These are phyloP conservation scores for Campoletis raptor DNA, from an alignment of 2,888 invertebrate genomes.

Conservation along the genomic window DNA sequence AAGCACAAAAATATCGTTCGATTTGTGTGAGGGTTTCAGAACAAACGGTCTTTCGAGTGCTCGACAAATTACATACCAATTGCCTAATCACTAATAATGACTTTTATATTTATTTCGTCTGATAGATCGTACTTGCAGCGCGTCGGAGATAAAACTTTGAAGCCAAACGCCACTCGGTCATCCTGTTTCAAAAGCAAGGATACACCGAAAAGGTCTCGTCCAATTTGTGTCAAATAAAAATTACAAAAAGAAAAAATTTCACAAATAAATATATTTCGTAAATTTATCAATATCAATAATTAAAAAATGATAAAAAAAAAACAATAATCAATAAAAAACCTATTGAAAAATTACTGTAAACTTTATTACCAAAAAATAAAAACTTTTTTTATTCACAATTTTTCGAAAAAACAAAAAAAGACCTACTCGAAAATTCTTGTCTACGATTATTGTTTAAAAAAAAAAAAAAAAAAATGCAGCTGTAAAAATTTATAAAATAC, in stretches of 20 bases:
- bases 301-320: not conserved
- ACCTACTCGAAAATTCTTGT: not conserved
- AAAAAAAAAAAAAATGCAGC: too few relatives aligned
- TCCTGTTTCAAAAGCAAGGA: constrained; percentile 28
- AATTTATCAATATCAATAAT: not conserved
- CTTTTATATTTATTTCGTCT: constrained; percentile 47
- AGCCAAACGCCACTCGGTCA: constrained; percentile 55
- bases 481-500: too few relatives aligned
- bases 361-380: too few relatives aligned
- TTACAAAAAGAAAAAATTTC: not conserved
- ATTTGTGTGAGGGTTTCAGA: not conserved
- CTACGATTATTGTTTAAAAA: too few relatives aligned
- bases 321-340: not conserved
- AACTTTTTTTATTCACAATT: too few relatives aligned
- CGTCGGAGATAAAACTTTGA: constrained; percentile 45
- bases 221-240: not conserved
- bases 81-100: constrained; percentile 46
- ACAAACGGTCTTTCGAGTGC: not conserved
- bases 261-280: not conserved
- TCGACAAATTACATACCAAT: constrained; percentile 15
- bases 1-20: not conserved
- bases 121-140: constrained; percentile 24
- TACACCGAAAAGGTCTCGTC: not conserved
- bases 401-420: not conserved
- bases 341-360: too few relatives aligned